Base-by-base conservation (phyloP, 2,797 vertebrate genomes). In the Pelobates cultripes region DNA sequence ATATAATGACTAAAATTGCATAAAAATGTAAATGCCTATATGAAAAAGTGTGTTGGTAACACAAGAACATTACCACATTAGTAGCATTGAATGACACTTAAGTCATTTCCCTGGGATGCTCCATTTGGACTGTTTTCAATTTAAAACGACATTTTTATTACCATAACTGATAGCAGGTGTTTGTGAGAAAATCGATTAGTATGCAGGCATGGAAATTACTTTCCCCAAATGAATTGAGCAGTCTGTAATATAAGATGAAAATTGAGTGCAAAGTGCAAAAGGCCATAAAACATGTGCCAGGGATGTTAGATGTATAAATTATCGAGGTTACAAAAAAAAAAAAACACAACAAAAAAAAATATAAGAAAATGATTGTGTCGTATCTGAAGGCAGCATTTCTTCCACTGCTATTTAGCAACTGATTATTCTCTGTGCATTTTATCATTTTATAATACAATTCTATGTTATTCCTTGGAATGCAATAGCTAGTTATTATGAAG, bases 121-220 rank as follows among this genome's bases (percentile, higher is more conserved):
- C 89, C 87, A 92, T 92, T 93, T 92, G 92, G 92, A 88, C 91
- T 89, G 88, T 88, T 92, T 92, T 92, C 92, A 93, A 92, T 94
- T 93, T 89, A 89, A 89, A 93, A 92, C 92, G 93, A 90, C 93
- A 92, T 92, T 93, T 94, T 94, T 94, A 94, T 94, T 92, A 93
- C 92, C 90, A 91, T 93, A 93, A 94, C 92, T 92, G 93, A 94
- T 94, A 92, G 93, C 93, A 94, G 92, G 93, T 94, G 93, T 93
- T 94, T 92, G 92, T 86, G 92, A 91, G 90, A 91, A 90, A 94
- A 94, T 94, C 92, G 90, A 94, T 94, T 93, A 94, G 94, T 92
- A 94, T 94, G 94, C 92, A 92, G 90, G 89, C 87, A 92, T 94
- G 91, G 90, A 94, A 94, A 94, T 93, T 91, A 92, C 91, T 92